Conservation (phyloP, 1,140 invertebrate species). For the Nixonia krombeini region DNA sequence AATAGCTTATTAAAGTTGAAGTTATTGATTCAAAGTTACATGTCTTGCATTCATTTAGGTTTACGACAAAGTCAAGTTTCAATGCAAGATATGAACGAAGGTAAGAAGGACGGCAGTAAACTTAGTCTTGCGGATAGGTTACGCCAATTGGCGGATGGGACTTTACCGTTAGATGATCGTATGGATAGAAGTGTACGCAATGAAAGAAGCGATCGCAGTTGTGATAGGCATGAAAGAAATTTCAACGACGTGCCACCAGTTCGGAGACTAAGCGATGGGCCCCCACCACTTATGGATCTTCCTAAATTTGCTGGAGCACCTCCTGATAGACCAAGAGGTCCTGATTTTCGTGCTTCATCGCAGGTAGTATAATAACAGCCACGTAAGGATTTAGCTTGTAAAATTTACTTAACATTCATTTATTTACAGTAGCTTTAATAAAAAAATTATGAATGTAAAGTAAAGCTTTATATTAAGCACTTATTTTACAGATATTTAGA, state of each 20-base stretch:
- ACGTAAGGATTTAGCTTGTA: too few relatives aligned
- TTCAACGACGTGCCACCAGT: constrained; percentile 53
- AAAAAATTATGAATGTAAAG: too few relatives aligned
- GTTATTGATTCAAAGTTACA: too few relatives aligned
- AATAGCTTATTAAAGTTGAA: too few relatives aligned
- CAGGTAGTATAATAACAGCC: constrained; percentile 25
- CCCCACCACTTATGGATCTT: constrained; percentile 63
- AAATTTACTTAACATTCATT: too few relatives aligned
- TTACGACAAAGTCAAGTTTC: constrained; percentile 22
- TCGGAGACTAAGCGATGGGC: constrained; percentile 50
- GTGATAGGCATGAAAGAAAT: constrained; percentile 51
- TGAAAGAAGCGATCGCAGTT: constrained; percentile 54
- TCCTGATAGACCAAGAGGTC: constrained; percentile 53
- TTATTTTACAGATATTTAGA: too few relatives aligned
- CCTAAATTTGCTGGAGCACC: constrained; percentile 58
- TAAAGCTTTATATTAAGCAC: too few relatives aligned
- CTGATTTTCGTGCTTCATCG: constrained; percentile 50
- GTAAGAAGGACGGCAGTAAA: constrained; percentile 61
- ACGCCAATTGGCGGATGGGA: constrained; percentile 67
- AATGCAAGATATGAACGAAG: constrained; percentile 41
- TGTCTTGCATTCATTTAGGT: too few relatives aligned
- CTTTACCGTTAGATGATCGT: constrained; percentile 63
- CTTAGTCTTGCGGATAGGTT: constrained; percentile 66
- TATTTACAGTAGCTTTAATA: too few relatives aligned
- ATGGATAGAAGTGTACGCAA: constrained; percentile 56